phyloP scores from a whole-genome alignment of 2,888 invertebrate species.

The Esperia sulphurella region DNA sequence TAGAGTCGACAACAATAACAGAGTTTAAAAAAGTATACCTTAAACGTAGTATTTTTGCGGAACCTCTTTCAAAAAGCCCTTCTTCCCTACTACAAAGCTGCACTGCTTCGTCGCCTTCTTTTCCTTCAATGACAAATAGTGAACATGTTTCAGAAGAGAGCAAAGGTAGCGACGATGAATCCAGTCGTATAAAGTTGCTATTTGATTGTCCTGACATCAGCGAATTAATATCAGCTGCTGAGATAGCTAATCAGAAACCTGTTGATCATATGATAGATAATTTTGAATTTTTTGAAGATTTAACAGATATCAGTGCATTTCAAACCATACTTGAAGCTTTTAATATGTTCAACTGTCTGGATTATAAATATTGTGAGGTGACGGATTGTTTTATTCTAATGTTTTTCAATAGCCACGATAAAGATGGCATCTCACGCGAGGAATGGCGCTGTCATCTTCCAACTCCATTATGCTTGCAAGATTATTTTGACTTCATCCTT shows the following conservation, averaged over 20 bases:
- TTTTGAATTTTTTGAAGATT: constrained; percentile 66
- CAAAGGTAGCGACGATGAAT: constrained; percentile 29
- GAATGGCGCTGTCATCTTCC: constrained; percentile 69
- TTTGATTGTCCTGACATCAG: constrained; percentile 68
- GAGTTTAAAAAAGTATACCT: constrained; percentile 64
- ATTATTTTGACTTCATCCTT: constrained; percentile 74
- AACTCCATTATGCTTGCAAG: constrained; percentile 74
- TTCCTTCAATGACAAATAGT: constrained; percentile 45
- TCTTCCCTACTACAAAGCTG: constrained; percentile 23
- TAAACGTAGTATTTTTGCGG: constrained; percentile 58
- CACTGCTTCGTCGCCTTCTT: constrained; percentile 34
- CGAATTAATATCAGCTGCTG: constrained; percentile 60
- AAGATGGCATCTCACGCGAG: constrained; percentile 54
- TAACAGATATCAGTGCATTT: constrained; percentile 42
- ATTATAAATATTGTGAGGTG: constrained; percentile 69
- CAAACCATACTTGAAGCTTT: constrained; percentile 58
- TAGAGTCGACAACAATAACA: constrained; percentile 36
- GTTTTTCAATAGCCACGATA: constrained; percentile 65
- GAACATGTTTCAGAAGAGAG: constrained; percentile 29
- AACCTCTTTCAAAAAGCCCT: constrained; percentile 43
- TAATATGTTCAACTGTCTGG: constrained; percentile 60
- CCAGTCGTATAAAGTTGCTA: constrained; percentile 39
- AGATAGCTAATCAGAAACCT: constrained; percentile 52
- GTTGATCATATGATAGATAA: constrained; percentile 57
- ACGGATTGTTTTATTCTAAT: constrained; percentile 62